Percentiles rank a stretch among this genome's conserved stretches.
These are phyloP conservation scores for Epistrophe eligans DNA, from an alignment of 2,888 invertebrate species.

Conservation along the genomic window DNA sequence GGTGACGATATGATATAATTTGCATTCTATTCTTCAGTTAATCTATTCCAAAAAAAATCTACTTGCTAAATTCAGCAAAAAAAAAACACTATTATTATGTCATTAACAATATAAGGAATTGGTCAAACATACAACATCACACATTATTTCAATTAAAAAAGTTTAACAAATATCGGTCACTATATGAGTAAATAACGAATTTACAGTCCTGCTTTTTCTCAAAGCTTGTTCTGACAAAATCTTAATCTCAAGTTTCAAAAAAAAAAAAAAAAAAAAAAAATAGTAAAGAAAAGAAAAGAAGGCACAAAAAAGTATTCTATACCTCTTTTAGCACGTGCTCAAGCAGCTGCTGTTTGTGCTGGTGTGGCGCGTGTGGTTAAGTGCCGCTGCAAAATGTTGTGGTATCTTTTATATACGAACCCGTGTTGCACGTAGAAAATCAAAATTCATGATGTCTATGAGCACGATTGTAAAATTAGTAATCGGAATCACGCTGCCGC, in stretches of 20 bases:
- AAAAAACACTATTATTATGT: too few relatives aligned
- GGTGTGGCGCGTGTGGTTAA: constrained; percentile 41
- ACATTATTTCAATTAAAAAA: too few relatives aligned
- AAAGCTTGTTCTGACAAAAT: neutral
- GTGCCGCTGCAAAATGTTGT: constrained; percentile 39
- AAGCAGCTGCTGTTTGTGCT: constrained; percentile 59
- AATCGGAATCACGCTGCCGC: constrained; percentile 32
- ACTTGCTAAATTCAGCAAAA: too few relatives aligned
- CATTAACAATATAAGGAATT: too few relatives aligned
- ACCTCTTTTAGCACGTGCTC: constrained; percentile 64
- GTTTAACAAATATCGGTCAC: too few relatives aligned
- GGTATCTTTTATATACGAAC: constrained; percentile 42
- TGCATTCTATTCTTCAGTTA: too few relatives aligned
- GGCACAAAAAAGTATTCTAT: neutral
- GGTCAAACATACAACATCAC: too few relatives aligned
- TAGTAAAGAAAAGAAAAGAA: neutral
- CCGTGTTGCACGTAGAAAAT: constrained; percentile 66
- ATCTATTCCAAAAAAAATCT: too few relatives aligned
- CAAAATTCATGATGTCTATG: constrained; percentile 64
- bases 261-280: neutral
- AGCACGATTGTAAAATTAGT: constrained; percentile 64
- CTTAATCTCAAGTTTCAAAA: neutral
- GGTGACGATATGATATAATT: too few relatives aligned
- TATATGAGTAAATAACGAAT: too few relatives aligned
- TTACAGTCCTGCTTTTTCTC: neutral